A percentile compares a stretch with the other conserved stretches of the same genome.
phyloP scores from a whole-genome alignment of 2,113 vertebrate genomes.

The Albula goreensis region DNA sequence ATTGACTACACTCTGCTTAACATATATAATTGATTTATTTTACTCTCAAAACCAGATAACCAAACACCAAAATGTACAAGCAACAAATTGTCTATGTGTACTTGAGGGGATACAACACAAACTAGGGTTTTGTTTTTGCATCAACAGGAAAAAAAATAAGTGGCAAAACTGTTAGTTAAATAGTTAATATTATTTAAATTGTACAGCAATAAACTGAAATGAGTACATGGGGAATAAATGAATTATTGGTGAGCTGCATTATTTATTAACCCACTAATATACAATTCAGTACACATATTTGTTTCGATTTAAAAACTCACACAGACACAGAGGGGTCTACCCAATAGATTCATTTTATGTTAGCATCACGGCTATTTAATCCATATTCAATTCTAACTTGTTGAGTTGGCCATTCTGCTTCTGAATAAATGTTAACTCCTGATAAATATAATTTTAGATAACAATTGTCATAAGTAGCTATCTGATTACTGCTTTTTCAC shows the following conservation, averaged over 20 bases:
- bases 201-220: slow-evolving; percentile 9
- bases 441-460: neutral
- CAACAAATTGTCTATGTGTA: neutral
- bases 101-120: neutral
- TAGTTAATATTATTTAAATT: slow-evolving; percentile 23
- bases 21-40: neutral
- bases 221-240: slow-evolving; percentile 11
- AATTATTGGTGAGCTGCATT: slow-evolving; percentile 28
- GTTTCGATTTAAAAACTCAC: slow-evolving; percentile 5
- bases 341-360: neutral
- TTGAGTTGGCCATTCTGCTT: neutral
- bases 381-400: neutral
- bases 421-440: neutral
- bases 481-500: too few relatives aligned
- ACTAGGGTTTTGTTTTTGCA: neutral
- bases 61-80: neutral
- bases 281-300: slow-evolving; percentile 15
- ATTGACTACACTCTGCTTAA: too few relatives aligned
- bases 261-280: slow-evolving; percentile 24
- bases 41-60: neutral
- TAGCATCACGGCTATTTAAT: neutral
- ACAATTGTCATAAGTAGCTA: too few relatives aligned
- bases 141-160: neutral
- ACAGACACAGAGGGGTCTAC: neutral
- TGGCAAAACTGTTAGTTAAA: slow-evolving; percentile 8